Evolutionary conservation across 2,888 invertebrate species (phyloP).

Genomic region (Monoplex corrugatus): DNA sequence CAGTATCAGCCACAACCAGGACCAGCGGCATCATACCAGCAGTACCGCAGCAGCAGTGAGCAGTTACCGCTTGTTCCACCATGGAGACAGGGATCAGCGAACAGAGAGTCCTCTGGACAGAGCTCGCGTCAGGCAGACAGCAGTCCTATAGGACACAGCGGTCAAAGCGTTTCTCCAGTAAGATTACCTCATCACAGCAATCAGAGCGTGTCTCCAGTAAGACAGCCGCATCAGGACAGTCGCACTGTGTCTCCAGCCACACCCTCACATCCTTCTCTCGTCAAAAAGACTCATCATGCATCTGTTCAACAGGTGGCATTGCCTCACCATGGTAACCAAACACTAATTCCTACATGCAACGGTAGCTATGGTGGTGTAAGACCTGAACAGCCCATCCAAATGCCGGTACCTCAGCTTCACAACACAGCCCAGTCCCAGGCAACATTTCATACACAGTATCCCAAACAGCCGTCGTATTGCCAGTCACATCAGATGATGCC

Average conservation of each 20-base stretch:
- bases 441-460: not conserved
- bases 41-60: not conserved
- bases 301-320: not conserved
- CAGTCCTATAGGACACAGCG: not conserved
- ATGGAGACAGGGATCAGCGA: not conserved
- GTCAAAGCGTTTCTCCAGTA: not conserved
- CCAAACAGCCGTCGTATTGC: not conserved
- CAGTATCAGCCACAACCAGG: not conserved
- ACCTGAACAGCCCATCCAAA: not conserved
- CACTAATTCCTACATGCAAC: not conserved
- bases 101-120: not conserved
- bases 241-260: not conserved
- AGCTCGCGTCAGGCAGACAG: not conserved
- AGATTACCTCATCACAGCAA: not conserved
- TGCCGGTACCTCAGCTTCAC: not conserved
- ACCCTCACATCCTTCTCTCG: not conserved
- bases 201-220: not conserved
- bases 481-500: not conserved
- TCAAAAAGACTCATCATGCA: not conserved
- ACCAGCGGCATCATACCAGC: not conserved
- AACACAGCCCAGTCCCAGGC: not conserved
- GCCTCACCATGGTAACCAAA: not conserved
- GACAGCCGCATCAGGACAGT: not conserved
- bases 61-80: slow-evolving; percentile 10
- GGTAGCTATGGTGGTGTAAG: not conserved